phyloP scores from a whole-genome alignment of 2,888 invertebrate genomes.

The Andrena bicolor region DNA sequence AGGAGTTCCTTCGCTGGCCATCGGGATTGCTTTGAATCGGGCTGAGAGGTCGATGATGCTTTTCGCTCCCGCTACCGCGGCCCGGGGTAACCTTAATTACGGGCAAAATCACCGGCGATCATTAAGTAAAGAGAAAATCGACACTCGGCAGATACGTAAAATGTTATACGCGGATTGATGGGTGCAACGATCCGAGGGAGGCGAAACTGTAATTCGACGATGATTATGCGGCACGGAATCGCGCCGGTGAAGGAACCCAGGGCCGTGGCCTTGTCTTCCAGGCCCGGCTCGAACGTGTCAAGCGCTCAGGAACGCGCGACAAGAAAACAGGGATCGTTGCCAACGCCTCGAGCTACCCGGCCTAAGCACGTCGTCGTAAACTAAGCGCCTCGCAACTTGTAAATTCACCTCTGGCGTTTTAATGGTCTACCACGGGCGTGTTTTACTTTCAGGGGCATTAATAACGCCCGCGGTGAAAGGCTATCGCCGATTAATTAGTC shows the following conservation, averaged over 20 bases:
- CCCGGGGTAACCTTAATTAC: neutral
- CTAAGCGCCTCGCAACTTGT: conserved; percentile 79
- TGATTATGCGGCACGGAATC: conserved; percentile 24
- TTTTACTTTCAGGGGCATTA: conserved; percentile 84
- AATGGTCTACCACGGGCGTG: conserved; percentile 81
- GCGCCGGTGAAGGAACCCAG: conserved; percentile 48
- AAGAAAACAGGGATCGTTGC: conserved; percentile 74
- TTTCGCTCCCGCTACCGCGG: neutral
- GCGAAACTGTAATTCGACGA: conserved; percentile 13
- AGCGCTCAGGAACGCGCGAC: conserved; percentile 63
- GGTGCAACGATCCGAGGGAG: neutral
- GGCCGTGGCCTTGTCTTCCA: conserved; percentile 70
- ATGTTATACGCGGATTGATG: neutral
- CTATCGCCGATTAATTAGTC: conserved; percentile 82
- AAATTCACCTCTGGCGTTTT: conserved; percentile 83
- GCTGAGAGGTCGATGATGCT: neutral
- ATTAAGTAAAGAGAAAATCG: neutral
- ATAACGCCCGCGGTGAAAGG: conserved; percentile 81
- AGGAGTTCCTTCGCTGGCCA: conserved; percentile 25
- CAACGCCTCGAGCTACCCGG: conserved; percentile 69
- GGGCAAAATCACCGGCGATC: neutral
- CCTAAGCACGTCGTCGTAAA: conserved; percentile 81
- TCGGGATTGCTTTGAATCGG: neutral
- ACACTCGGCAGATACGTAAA: neutral
- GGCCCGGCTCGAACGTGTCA: conserved; percentile 70